Percentiles rank a stretch among this genome's conserved stretches.
Evolutionary conservation across 2,797 vertebrate species (phyloP).

Genomic region (Diplodus sargus): DNA sequence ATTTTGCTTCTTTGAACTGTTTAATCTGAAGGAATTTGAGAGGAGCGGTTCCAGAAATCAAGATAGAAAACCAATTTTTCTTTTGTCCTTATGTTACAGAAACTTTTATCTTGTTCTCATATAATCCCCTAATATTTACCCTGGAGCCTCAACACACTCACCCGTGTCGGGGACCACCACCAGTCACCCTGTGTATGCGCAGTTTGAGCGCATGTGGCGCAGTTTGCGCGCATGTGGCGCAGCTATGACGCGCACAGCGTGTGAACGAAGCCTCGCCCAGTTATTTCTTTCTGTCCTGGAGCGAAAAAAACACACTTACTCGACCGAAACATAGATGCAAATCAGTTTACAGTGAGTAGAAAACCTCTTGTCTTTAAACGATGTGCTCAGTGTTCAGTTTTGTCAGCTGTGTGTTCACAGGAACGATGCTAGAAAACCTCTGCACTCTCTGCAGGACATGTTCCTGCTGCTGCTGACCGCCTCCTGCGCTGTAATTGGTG

Average conservation of each 20-base stretch:
- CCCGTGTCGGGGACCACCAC: too few species aligned
- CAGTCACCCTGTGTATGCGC: background rate
- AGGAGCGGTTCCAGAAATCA: too few species aligned
- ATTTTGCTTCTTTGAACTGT: background rate
- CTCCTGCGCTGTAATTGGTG: slow-evolving; percentile 11
- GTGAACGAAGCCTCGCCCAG: slow-evolving; percentile 1
- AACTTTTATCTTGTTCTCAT: too few species aligned
- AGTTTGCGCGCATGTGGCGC: slow-evolving; percentile 11
- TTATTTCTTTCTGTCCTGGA: fast-evolving
- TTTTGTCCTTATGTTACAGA: too few species aligned
- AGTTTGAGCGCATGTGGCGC: slow-evolving; percentile 7
- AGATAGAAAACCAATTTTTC: too few species aligned
- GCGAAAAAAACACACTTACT: too few species aligned
- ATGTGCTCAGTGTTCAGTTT: background rate
- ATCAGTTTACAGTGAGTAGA: background rate
- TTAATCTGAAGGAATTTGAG: background rate
- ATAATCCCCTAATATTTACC: too few species aligned
- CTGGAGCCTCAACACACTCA: too few species aligned
- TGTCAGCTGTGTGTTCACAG: background rate
- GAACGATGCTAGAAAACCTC: background rate
- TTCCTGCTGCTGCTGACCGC: background rate
- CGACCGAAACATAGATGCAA: fast-evolving
- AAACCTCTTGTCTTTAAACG: background rate
- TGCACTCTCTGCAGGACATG: slow-evolving; percentile 17
- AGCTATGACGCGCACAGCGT: background rate